Base-by-base conservation (phyloP, 2,888 invertebrate genomes). In the Plebejus anna region DNA sequence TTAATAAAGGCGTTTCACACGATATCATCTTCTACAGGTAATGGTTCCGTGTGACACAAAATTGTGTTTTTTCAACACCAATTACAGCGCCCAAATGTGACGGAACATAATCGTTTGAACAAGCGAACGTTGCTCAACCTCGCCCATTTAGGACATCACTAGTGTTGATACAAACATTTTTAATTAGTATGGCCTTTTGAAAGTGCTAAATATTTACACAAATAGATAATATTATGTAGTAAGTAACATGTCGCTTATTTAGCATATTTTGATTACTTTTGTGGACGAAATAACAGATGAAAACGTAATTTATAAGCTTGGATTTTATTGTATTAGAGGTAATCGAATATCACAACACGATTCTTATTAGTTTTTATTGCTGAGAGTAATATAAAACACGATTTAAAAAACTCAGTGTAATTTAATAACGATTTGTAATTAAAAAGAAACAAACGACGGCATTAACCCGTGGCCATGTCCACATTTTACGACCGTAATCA, bases 41-140 rank as follows among this genome's bases (percentile, higher is more conserved):
- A 76, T 38, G 9, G 51, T 76, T 70, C 71, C 89, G 91, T 90
- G 91, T 88, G 89, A 85, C 86, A 84, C 83, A 84, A 86, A 87
- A 90, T 89, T 87, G 87, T 84, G 83, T 88, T 90, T 90, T 90
- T 92, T 90, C 88, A 87, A 89, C 90, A 88, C 88, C 86, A 90
- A 89, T 87, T 86, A 84, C 83, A 86, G 88, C 83, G 82, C 81
- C 84, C 84, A 87, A 90, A 89, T 88, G 83, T 87, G 86, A 87
- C 85, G 87, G 84, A 88, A 87, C 85, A 86, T 86, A 86, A 87
- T 88, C 80, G 82, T 80, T 82, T 47, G 83, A 81, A 82, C 84
- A 83, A 83, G 82, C 81, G 78, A 83, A 82, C 81, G 78, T 78
- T 76, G 78, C 76, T 77, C 77, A 80, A 78, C 77, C 4, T 72